Conservation (phyloP, 2,797 vertebrate species). For the Tolypeutes matacus region DNA sequence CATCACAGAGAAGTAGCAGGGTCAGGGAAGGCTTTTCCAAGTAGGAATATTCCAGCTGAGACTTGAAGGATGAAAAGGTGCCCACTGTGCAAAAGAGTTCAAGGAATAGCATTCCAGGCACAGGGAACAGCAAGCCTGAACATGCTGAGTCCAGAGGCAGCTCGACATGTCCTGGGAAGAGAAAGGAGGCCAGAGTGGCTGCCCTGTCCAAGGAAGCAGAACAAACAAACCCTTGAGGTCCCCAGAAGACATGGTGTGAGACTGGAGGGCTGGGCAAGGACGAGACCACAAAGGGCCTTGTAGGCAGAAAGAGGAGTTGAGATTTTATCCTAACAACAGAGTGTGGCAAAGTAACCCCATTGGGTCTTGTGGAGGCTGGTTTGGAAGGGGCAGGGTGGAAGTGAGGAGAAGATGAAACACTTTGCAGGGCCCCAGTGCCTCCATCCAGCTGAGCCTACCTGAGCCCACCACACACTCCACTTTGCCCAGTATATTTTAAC, state of each 20-base stretch:
- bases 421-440: neutral
- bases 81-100: neutral
- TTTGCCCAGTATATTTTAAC: neutral
- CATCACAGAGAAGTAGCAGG: neutral
- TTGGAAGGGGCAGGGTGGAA: neutral
- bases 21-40: neutral
- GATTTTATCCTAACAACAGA: neutral
- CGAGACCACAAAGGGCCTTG: accelerated
- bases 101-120: neutral
- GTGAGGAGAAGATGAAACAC: neutral
- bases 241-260: neutral
- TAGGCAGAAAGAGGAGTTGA: neutral
- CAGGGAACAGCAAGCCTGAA: neutral
- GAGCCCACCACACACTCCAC: neutral
- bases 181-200: neutral
- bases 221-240: neutral
- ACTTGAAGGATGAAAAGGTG: neutral
- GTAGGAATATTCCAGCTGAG: neutral
- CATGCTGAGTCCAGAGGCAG: neutral
- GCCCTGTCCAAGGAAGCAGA: neutral
- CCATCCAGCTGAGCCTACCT: neutral
- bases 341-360: too few species aligned
- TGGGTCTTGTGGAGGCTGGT: neutral
- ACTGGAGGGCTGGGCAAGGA: neutral
- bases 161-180: too few species aligned